Conservation (phyloP, 2,113 vertebrate species). For the Raphicerus campestris region DNA sequence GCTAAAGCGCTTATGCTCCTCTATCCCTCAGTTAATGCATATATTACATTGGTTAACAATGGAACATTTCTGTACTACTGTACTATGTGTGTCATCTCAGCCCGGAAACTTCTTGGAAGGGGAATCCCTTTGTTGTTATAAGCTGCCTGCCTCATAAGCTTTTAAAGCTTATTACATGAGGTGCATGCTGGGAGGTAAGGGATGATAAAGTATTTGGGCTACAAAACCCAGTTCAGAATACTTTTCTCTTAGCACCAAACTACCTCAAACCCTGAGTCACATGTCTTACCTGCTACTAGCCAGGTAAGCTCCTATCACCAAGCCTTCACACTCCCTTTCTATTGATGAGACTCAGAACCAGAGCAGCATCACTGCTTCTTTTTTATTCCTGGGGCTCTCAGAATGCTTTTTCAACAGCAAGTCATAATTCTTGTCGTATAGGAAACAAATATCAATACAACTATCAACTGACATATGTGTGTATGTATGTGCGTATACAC, state of each 20-base stretch:
- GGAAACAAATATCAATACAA: background rate
- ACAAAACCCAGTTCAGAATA: background rate
- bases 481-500: background rate
- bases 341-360: background rate
- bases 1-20: background rate
- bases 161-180: constrained; percentile 18
- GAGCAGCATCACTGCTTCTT: background rate
- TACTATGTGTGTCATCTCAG: background rate
- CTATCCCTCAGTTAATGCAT: background rate
- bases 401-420: constrained; percentile 8
- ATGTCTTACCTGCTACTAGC: background rate
- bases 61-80: background rate
- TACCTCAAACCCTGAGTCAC: background rate
- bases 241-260: background rate
- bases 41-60: constrained; percentile 16
- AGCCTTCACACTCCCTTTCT: background rate
- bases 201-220: background rate
- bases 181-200: background rate
- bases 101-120: background rate
- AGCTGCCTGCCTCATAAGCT: background rate
- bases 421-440: background rate
- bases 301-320: background rate
- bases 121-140: constrained; percentile 17
- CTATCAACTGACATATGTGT: background rate
- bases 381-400: background rate